Base-by-base conservation (phyloP, 2,797 vertebrate species). In the Chloroceryle inda region DNA sequence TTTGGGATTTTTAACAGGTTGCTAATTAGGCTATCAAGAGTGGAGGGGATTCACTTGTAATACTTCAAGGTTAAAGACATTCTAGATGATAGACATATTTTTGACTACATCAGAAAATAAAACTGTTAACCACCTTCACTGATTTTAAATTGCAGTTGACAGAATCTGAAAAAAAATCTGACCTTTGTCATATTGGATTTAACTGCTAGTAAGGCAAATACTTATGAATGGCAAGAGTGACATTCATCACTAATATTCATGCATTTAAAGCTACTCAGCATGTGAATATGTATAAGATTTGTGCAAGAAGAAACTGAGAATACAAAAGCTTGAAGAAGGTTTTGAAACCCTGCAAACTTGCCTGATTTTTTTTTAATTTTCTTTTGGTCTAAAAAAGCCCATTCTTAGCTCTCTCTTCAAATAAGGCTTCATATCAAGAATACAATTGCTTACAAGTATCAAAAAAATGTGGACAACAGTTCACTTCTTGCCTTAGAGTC, bases 141-240 rank as follows among this genome's bases (percentile, higher is more conserved):
- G 50, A 86, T 93, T 94, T 88, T 49, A 94, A 95, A 94, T 76
- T 86, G 47, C 4, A 45, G 42, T 52, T 84, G 69, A 91, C 62
- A 79, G 52, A 24, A 81, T 40, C 50, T 63, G 55, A 37, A 72
- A 83, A 87, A 62, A 88, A 55, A 21, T 45, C 27, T 90, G 53
- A 92, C 42, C 62, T 35, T 78, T 89, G 29, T 91, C 64, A 47
- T 72, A 55, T 4, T 45, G 29, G 62, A 72, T 89, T 89, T 31
- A 35, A 75, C 62, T 79, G 13, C 29, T 69, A 73, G 18, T 27
- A 2, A 5, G 42, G 8, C 22, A 91, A 94, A 50, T 29, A 16
- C 7, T 85, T 85, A 29, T 75, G 45, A 68, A 64, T 44, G 9
- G 26, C 11, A 73, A 80, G 16, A 88, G 13, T 80, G 53, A 58